Evolutionary conservation across 2,113 vertebrate genomes (phyloP).

Genomic region (Henicopernis longicauda): DNA sequence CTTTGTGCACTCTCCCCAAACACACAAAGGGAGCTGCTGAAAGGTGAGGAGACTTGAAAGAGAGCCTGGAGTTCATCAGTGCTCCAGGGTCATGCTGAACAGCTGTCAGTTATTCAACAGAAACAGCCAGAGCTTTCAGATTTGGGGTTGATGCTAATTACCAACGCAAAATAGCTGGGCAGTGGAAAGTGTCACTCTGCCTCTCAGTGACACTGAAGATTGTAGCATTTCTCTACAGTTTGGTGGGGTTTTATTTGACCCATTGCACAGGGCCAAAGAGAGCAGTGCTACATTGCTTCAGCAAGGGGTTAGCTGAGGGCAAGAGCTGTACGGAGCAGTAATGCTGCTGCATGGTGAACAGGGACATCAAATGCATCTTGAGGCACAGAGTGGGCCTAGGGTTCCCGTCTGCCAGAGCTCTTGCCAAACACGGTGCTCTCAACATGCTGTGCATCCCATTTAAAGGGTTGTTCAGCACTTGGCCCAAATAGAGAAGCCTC

Average conservation of each 20-base stretch:
- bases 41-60: not conserved
- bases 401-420: not conserved
- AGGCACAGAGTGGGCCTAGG: not conserved
- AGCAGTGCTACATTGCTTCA: not conserved
- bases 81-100: not conserved
- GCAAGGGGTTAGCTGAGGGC: not conserved
- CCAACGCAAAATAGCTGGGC: not conserved
- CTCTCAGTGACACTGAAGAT: not conserved
- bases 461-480: not conserved
- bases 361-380: not conserved
- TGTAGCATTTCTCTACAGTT: not conserved
- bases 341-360: not conserved
- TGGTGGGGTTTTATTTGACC: not conserved
- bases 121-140: not conserved
- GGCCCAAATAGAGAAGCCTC: not conserved
- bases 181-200: not conserved
- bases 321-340: not conserved
- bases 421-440: not conserved
- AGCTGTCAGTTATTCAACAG: not conserved
- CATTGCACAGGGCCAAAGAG: not conserved
- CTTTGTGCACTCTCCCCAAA: not conserved
- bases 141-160: not conserved
- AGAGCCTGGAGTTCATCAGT: not conserved
- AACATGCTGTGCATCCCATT: not conserved
- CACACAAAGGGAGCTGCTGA: not conserved